Conservation (phyloP, 2,113 vertebrate genomes). For the Ceratotherium simum region DNA sequence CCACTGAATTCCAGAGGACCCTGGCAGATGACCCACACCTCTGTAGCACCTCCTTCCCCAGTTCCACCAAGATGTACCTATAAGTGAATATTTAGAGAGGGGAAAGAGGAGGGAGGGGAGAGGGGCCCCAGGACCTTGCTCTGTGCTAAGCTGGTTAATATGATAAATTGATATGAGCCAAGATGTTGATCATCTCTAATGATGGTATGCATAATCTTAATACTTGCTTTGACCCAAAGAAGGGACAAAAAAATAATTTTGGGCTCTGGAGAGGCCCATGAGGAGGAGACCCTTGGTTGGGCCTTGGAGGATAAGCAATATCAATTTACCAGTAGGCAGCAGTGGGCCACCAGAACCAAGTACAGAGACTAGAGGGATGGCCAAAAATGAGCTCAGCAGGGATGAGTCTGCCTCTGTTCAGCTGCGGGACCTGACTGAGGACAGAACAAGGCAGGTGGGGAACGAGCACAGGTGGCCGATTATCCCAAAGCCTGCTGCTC, state of each 20-base stretch:
- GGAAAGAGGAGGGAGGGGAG: background rate
- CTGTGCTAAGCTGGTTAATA: background rate
- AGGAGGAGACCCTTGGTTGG: background rate
- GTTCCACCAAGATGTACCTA: background rate
- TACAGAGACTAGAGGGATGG: background rate
- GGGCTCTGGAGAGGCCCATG: background rate
- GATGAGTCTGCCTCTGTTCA: background rate
- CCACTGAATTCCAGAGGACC: background rate
- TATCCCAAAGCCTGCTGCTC: background rate
- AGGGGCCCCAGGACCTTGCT: background rate
- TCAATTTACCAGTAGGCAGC: background rate
- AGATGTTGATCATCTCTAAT: background rate
- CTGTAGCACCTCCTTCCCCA: background rate
- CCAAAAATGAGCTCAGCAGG: background rate
- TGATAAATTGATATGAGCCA: background rate
- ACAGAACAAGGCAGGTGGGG: background rate
- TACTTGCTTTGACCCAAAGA: background rate
- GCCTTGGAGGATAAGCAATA: background rate
- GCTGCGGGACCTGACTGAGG: background rate
- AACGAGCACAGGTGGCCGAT: background rate
- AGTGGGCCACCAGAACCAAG: background rate
- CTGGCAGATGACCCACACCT: background rate
- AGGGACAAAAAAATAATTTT: background rate
- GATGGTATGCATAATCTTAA: background rate
- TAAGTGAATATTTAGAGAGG: background rate